phyloP scores from a whole-genome alignment of 2,113 vertebrate genomes.

The Psilopsiagon aymara region DNA sequence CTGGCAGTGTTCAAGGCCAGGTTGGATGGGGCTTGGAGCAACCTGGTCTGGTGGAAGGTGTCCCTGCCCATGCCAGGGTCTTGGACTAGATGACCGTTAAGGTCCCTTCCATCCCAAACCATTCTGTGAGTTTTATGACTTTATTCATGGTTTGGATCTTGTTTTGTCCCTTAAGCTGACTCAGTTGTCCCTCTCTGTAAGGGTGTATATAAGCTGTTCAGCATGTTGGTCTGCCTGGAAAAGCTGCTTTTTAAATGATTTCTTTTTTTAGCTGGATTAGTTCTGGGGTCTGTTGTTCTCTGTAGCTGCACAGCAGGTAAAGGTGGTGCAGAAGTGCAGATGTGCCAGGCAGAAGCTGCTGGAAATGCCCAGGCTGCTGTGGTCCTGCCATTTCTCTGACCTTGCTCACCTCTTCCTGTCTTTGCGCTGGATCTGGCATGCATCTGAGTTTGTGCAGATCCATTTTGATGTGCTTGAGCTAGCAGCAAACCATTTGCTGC shows the following conservation, averaged over 20 bases:
- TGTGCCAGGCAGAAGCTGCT: not conserved
- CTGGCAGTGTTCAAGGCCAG: not conserved
- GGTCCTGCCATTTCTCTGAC: not conserved
- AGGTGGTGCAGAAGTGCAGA: not conserved
- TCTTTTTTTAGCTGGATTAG: not conserved
- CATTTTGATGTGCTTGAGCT: not conserved
- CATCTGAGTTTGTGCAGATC: not conserved
- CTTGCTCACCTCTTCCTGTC: not conserved
- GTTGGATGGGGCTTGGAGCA: rapidly evolving
- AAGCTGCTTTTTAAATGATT: not conserved
- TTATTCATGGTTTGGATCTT: not conserved
- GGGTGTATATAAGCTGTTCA: not conserved
- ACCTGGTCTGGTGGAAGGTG: rapidly evolving
- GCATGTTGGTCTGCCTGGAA: not conserved
- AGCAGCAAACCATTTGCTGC: not conserved
- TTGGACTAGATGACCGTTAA: not conserved
- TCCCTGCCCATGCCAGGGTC: not conserved
- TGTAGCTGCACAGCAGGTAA: not conserved
- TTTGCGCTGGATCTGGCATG: not conserved
- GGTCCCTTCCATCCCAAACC: not conserved
- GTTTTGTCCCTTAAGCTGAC: not conserved
- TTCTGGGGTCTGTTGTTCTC: not conserved
- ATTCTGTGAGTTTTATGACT: rapidly evolving
- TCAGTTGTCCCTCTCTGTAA: not conserved
- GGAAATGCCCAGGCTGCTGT: not conserved